Evolutionary conservation across 64 coral and sea anemone species (phyloP), one percentile per base, ranked within the genome.

Genomic region (Pocillopora damicornis): DNA sequence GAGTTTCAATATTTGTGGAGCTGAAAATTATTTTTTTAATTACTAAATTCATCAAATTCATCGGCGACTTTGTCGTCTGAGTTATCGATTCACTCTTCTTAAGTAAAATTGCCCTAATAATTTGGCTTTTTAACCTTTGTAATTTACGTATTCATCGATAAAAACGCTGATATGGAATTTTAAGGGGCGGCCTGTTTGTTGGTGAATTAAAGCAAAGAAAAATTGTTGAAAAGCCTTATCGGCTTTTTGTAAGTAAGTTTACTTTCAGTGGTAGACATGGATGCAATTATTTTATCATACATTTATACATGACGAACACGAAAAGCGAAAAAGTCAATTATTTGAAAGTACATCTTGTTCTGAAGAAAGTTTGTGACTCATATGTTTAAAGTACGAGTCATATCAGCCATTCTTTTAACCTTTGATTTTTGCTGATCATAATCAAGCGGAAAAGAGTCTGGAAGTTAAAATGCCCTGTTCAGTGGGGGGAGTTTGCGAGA

Each of bases 361-460:
- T 81, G 59, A 9, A 23, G 63, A 18, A 81, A 81, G 15, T 37
- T 4, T 25, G 26, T 17, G 15, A 30, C 23, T 26, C 14, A 14
- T 81, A 63, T 81, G 35, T 63, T 81, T 25, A 14, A 6, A 51
- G 42, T 4, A 9, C 36, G 59, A 81, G 61, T 81, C 17, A 4
- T 16, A 63, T 60, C 59, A 15, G 2, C 36, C 18, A 59, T 81
- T 30, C n/a, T 63, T 60, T 59, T 22, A 8, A 61, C 18, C n/a
- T 35, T 18, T 37, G 26, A 58, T 81, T 63, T 81, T 63, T 34
- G 3, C 57, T 13, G n/a, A 15, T 17, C n/a, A 30, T 81, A 35
- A 81, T 81, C 79, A 36, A 15, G 14, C 63, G 14, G 79, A 81
- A 81, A 81, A 30, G 60, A 63, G 79, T 81, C 79, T 36, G 14